Conservation (phyloP, 2,113 vertebrate species). For the Plecturocebus donacophilus region DNA sequence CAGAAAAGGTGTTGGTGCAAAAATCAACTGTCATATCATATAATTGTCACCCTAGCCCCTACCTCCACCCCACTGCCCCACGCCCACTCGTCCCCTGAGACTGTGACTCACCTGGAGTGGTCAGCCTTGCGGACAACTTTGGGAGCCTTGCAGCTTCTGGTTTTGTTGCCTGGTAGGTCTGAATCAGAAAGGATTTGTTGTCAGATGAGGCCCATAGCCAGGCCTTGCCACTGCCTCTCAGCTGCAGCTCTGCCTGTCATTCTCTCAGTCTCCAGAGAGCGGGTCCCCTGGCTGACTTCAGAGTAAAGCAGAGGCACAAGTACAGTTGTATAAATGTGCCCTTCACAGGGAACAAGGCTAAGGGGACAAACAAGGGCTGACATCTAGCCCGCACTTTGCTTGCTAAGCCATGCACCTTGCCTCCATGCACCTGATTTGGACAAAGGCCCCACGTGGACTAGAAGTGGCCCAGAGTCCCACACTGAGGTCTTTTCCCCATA, state of each 20-base stretch:
- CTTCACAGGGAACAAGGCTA: background rate
- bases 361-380: background rate
- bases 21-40: accelerated
- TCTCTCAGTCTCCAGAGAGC: background rate
- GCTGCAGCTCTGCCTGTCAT: background rate
- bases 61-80: background rate
- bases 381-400: background rate
- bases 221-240: background rate
- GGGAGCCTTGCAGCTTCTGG: constrained; percentile 41
- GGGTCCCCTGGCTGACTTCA: background rate
- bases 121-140: background rate
- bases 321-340: background rate
- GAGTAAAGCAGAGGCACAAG: background rate
- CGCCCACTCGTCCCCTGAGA: background rate
- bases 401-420: background rate
- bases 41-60: no score
- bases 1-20: background rate
- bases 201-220: background rate
- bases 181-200: background rate
- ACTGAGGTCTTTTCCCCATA: no score
- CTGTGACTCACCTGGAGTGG: constrained; percentile 23
- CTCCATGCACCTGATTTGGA: background rate
- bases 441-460: background rate
- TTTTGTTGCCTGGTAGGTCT: constrained; percentile 6
- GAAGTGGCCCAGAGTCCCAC: background rate